These are phyloP conservation scores for Denticeps clupeoides DNA, from an alignment of 2,797 vertebrate species.

Conservation along the genomic window DNA sequence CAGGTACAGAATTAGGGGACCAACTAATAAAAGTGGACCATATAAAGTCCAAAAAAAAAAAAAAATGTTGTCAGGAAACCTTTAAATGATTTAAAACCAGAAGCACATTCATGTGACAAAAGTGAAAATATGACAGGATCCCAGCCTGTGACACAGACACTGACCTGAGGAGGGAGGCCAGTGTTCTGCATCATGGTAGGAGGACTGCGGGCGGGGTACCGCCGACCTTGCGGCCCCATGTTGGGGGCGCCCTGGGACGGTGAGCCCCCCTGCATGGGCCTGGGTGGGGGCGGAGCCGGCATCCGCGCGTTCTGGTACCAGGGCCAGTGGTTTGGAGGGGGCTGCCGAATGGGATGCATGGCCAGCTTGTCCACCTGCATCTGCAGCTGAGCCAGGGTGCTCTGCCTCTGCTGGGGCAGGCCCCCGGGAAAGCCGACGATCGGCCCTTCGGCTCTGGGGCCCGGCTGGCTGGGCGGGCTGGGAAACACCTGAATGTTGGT, in stretches of 20 bases:
- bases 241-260: constrained; percentile 48
- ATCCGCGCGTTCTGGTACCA: constrained; percentile 59
- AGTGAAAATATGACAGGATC: too few relatives aligned
- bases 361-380: constrained; percentile 71
- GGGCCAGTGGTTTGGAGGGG: constrained; percentile 56
- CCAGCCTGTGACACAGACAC: neutral
- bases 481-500: constrained; percentile 27
- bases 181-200: constrained; percentile 49
- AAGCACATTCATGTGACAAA: neutral
- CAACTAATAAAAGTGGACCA: too few relatives aligned
- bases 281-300: constrained; percentile 46
- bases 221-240: constrained; percentile 45
- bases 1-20: too few relatives aligned
- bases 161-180: constrained; percentile 49
- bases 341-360: constrained; percentile 58
- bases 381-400: constrained; percentile 65
- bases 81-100: too few relatives aligned
- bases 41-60: too few relatives aligned
- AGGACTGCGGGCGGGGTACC: constrained; percentile 54
- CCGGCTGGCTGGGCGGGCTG: constrained; percentile 39
- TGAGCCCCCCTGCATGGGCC: constrained; percentile 56
- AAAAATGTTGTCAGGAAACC: too few relatives aligned
- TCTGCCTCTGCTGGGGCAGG: constrained; percentile 48
- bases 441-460: constrained; percentile 45
- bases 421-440: constrained; percentile 26